Evolutionary conservation across 1,140 invertebrate species (phyloP).

Genomic region (Calephelis virginiensis): DNA sequence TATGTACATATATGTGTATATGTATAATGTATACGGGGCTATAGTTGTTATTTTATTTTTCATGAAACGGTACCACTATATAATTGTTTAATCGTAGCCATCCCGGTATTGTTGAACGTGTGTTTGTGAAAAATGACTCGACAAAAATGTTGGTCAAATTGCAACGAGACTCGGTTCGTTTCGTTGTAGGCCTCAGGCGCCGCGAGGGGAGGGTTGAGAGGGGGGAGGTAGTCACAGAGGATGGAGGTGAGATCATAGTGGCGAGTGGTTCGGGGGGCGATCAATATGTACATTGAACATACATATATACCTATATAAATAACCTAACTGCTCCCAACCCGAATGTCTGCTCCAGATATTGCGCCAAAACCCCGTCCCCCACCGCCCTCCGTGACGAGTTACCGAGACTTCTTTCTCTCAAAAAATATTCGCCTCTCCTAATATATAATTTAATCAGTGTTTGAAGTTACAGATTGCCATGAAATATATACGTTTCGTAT

Average conservation of each 20-base stretch:
- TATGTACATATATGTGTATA: no score
- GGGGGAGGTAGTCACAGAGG: slow-evolving; percentile 61
- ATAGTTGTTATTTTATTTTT: not conserved
- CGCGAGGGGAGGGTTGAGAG: slow-evolving; percentile 52
- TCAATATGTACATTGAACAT: slow-evolving; percentile 78
- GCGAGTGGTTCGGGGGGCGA: slow-evolving; percentile 74
- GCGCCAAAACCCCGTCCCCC: slow-evolving; percentile 64
- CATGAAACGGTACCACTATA: no score
- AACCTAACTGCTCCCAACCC: slow-evolving; percentile 74
- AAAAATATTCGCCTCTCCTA: slow-evolving; percentile 22
- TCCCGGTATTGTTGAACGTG: not conserved
- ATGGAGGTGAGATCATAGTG: slow-evolving; percentile 77
- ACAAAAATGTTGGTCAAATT: slow-evolving; percentile 22
- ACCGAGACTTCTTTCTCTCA: slow-evolving; percentile 33
- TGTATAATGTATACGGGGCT: no score
- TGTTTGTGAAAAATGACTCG: slow-evolving; percentile 4
- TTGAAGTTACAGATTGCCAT: not conserved
- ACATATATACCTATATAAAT: slow-evolving; percentile 73
- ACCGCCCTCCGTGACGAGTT: slow-evolving; percentile 32
- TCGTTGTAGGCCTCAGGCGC: slow-evolving; percentile 53
- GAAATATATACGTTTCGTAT: not conserved
- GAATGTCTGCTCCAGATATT: slow-evolving; percentile 73
- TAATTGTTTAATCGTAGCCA: not conserved
- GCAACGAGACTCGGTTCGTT: slow-evolving; percentile 22
- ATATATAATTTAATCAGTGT: not conserved